A percentile compares a stretch with the other conserved stretches of the same genome.
These are phyloP conservation scores for Helogale parvula DNA, from an alignment of 2,113 vertebrate species.

Conservation along the genomic window DNA sequence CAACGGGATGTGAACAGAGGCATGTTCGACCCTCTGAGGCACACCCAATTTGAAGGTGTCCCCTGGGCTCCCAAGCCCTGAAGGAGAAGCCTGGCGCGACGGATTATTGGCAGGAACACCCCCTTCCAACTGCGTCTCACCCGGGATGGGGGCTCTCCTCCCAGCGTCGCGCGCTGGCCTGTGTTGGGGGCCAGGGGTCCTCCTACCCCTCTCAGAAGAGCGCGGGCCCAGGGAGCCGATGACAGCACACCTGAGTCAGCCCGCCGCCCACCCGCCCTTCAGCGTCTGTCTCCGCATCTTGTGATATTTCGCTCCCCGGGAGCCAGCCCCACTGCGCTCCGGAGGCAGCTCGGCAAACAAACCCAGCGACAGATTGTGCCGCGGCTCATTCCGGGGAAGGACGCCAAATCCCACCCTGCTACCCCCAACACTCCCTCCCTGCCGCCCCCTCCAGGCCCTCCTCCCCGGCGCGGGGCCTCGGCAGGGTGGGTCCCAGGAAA, in stretches of 20 bases:
- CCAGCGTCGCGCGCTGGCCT: background rate
- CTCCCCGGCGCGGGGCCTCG: constrained; percentile 23
- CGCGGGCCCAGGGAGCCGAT: constrained; percentile 75
- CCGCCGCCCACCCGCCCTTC: constrained; percentile 84
- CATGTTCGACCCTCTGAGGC: background rate
- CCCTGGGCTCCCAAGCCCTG: background rate
- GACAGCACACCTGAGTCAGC: constrained; percentile 87
- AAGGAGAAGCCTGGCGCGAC: background rate
- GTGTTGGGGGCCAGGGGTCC: background rate
- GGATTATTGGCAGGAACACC: background rate
- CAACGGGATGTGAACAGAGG: background rate
- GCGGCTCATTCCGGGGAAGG: constrained; percentile 82
- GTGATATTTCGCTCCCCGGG: constrained; percentile 87
- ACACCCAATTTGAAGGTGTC: background rate
- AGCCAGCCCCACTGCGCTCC: constrained; percentile 81
- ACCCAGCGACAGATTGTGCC: constrained; percentile 85
- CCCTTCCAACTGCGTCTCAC: background rate
- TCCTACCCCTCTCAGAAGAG: background rate
- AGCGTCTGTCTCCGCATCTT: constrained; percentile 87
- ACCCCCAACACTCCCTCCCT: constrained; percentile 68
- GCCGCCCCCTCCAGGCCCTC: constrained; percentile 44
- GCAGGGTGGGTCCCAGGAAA: background rate
- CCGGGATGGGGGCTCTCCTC: background rate
- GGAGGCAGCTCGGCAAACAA: constrained; percentile 88
- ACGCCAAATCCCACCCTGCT: constrained; percentile 78